Conservation (phyloP, 2,888 invertebrate genomes). For the Heteromurus nitidus region DNA sequence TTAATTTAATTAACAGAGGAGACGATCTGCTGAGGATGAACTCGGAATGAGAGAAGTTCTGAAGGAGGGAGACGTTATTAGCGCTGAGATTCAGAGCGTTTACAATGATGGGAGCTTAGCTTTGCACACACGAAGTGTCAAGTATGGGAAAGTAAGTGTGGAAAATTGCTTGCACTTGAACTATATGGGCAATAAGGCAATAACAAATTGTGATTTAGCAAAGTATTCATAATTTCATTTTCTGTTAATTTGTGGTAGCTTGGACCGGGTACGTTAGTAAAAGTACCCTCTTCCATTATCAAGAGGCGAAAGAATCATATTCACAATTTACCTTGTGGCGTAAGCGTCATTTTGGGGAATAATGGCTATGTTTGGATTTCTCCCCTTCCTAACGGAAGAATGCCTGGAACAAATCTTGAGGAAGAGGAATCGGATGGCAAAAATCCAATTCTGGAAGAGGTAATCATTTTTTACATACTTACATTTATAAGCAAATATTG, state of each 20-base stretch:
- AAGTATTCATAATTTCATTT: too few species aligned
- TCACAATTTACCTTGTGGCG: conserved; percentile 93
- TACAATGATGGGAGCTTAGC: conserved; percentile 94
- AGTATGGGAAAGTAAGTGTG: conserved; percentile 98
- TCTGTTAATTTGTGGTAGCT: conserved; percentile 77
- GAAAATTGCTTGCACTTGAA: too few species aligned
- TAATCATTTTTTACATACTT: conserved; percentile 71
- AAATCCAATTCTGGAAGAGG: conserved; percentile 84
- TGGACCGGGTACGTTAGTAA: conserved; percentile 90
- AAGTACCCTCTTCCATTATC: conserved; percentile 93
- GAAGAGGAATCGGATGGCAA: conserved; percentile 82
- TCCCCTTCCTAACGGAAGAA: conserved; percentile 70
- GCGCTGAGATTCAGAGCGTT: conserved; percentile 97
- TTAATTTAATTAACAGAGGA: conserved; percentile 78
- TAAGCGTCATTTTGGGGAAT: conserved; percentile 94
- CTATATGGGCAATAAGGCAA: too few species aligned
- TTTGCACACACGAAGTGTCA: conserved; percentile 95
- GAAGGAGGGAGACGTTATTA: conserved; percentile 95
- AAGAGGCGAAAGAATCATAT: conserved; percentile 97
- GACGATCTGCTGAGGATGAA: conserved; percentile 96
- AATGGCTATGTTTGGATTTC: conserved; percentile 93
- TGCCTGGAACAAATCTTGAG: conserved; percentile 73
- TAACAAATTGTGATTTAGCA: too few species aligned
- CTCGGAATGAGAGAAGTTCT: conserved; percentile 97
- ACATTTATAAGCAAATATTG: neutral